These are phyloP conservation scores for Phodopus roborovskii DNA, from an alignment of 2,113 vertebrate species.

Conservation along the genomic window DNA sequence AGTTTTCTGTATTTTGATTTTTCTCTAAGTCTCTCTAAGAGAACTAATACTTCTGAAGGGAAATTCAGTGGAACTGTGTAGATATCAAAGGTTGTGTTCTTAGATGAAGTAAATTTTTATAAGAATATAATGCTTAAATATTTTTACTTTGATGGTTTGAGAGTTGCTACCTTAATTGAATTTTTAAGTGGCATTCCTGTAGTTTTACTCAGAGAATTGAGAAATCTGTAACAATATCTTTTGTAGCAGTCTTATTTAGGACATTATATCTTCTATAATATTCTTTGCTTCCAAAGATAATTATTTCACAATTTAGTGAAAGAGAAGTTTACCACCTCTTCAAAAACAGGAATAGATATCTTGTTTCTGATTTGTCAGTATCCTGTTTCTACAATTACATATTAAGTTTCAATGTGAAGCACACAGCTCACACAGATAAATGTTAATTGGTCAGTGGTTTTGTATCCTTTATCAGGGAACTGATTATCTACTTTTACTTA, in stretches of 20 bases:
- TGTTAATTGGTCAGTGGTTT: not conserved
- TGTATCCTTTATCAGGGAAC: not conserved
- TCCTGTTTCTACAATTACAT: not conserved
- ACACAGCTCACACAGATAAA: not conserved
- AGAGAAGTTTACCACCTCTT: not conserved
- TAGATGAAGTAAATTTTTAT: conserved; percentile 20
- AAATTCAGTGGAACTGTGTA: not conserved
- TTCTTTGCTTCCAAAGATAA: conserved; percentile 19
- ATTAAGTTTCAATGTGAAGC: not conserved
- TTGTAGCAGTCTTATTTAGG: conserved; percentile 16
- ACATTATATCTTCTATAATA: conserved; percentile 35
- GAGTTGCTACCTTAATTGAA: not conserved
- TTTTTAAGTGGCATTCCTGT: not conserved
- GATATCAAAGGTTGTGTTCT: not conserved
- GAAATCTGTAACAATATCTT: conserved; percentile 9
- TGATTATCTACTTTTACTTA: conserved; percentile 15
- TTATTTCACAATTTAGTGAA: conserved; percentile 35
- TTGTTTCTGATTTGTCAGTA: not conserved
- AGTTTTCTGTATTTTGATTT: not conserved
- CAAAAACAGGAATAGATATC: not conserved
- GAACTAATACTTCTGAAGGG: not conserved
- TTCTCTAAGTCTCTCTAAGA: not conserved
- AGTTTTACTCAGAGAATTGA: conserved; percentile 19
- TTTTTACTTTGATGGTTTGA: conserved; percentile 1
- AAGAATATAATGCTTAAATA: not conserved